These are phyloP conservation scores for Sciurus niger DNA, from an alignment of 2,113 vertebrate species.

Conservation along the genomic window DNA sequence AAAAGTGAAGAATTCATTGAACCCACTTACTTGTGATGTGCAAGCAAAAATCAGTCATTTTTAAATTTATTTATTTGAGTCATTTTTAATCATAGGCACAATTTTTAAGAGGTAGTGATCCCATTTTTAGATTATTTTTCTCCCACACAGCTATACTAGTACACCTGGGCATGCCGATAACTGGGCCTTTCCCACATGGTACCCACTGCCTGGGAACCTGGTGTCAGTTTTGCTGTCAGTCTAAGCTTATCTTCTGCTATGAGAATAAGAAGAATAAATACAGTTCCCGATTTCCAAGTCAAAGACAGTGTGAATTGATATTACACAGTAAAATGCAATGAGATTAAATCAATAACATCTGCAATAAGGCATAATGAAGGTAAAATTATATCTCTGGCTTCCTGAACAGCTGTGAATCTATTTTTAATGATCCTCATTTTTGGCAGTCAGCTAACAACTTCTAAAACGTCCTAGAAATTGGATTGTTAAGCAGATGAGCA, in stretches of 20 bases:
- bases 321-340: slow-evolving; percentile 85
- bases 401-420: slow-evolving; percentile 91
- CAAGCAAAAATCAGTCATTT: not conserved
- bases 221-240: not conserved
- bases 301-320: slow-evolving; percentile 87
- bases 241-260: not conserved
- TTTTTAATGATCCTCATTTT: slow-evolving; percentile 92
- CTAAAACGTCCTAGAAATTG: slow-evolving; percentile 90
- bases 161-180: not conserved
- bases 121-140: not conserved
- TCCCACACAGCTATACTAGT: rapidly evolving
- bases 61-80: not conserved
- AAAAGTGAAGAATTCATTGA: not conserved
- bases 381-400: slow-evolving; percentile 92
- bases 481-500: slow-evolving; percentile 91
- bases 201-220: too few relatives aligned
- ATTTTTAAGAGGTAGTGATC: not conserved
- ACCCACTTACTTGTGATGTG: not conserved
- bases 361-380: slow-evolving; percentile 93
- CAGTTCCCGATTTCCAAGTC: slow-evolving; percentile 86
- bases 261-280: slow-evolving; percentile 85
- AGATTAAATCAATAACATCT: slow-evolving; percentile 92
- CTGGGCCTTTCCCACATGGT: not conserved
- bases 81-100: not conserved
- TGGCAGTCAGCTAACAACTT: slow-evolving; percentile 92